Base-by-base conservation (phyloP, 2,888 invertebrate species). In the Mayetiola destructor region DNA sequence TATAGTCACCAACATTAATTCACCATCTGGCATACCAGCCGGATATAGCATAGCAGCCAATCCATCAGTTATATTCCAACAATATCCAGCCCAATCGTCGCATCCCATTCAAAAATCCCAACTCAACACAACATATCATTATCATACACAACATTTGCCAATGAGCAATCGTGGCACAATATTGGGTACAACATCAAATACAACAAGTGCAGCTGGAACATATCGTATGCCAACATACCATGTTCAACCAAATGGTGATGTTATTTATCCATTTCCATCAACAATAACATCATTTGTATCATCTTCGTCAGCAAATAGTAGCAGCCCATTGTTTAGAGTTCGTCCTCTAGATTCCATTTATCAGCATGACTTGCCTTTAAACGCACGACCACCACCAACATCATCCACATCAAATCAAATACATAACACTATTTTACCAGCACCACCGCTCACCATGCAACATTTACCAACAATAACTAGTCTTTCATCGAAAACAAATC, bases 221-320 rank as follows among this genome's bases (percentile, higher is more conserved):
- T 27, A 48, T 48, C 48, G 48, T 5, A 2, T 48, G 16, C 56
- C 68, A 63, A 72, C 66, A 64, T 74, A 69, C 67, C 71, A 67
- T 64, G 67, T 69, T 63, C 75, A 76, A 61, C 76, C 75, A 60
- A 77, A 77, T 62, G 77, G 77, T 59, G 77, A 78, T 60, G 67
- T 77, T 60, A 67, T 77, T 9, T 80, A 79, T 62, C 81, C 68
- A 62, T 67, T 64, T 56, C 35, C 60, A 14, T 48, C 66, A 42
- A 58, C 64, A 62, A 39, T 66, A 21, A 64, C 61, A 4, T 63
- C 64, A 29, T 63, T 61, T 37, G 42, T 60, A 59, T 57, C 59
- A 57, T 59, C 57, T 3, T 16, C 32, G 5, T 10, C 16, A 18
- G 27, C 18, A 10, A 32, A 30, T 14, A 3, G n/a, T n/a, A 6